Percentiles rank a stretch among this genome's conserved stretches.
Evolutionary conservation across 1,140 invertebrate species (phyloP).

Genomic region (Araneus ventricosus): DNA sequence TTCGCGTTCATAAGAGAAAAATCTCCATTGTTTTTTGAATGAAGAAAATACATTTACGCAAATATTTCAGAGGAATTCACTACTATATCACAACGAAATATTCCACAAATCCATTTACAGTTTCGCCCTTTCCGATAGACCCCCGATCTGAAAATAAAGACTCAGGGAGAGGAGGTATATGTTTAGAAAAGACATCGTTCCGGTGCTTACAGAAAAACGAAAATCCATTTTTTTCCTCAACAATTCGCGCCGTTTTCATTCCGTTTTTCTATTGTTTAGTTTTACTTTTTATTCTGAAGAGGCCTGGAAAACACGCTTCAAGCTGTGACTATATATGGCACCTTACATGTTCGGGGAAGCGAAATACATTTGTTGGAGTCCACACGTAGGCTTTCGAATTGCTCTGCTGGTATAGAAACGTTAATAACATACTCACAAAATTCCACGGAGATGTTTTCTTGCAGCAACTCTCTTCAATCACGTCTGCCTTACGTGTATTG

Average conservation of each 20-base stretch:
- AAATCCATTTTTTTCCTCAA: constrained; percentile 30
- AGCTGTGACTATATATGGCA: constrained; percentile 37
- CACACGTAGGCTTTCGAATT: constrained; percentile 47
- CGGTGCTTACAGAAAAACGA: neutral
- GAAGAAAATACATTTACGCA: neutral
- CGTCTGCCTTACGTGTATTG: constrained; percentile 8
- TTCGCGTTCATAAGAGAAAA: neutral
- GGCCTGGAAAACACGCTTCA: constrained; percentile 6
- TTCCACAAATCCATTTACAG: constrained; percentile 3
- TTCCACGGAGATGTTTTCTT: constrained; percentile 9
- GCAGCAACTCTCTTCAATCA: constrained; percentile 14
- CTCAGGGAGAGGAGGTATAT: neutral
- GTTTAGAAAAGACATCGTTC: constrained; percentile 47
- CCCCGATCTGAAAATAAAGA: neutral
- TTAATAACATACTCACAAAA: constrained; percentile 40
- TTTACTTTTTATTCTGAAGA: constrained; percentile 27
- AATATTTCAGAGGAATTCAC: neutral
- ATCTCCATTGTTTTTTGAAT: neutral
- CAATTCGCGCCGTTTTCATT: constrained; percentile 4
- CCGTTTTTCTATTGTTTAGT: constrained; percentile 17
- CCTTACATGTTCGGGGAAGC: neutral
- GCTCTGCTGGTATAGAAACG: constrained; percentile 7
- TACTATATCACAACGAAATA: neutral
- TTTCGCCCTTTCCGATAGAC: neutral
- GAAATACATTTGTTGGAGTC: constrained; percentile 16